Evolutionary conservation across 2,888 invertebrate species (phyloP), one percentile per base, ranked within the genome.

Genomic region (Cheilosia vulpina): DNA sequence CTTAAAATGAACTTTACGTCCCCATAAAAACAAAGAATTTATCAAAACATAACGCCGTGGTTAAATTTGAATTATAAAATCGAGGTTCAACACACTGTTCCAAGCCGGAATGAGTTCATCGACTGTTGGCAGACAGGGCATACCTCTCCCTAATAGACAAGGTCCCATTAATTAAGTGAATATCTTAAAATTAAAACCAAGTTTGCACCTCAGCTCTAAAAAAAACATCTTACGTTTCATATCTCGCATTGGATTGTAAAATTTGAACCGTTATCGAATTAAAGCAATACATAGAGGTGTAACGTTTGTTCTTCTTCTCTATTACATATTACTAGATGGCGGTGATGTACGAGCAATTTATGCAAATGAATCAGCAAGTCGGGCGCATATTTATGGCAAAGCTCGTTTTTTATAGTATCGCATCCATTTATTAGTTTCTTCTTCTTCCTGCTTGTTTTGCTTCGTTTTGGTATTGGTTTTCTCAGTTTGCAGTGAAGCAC

Each of bases 331-430:
- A 73, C 55, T 68, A 78, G 55, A 63, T 73, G 68, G 50, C 57
- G 47, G 78, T 83, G 78, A 83, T 68, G 68, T 83, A 83, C 68
- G 78, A 83, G 73, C 57, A 38, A 73, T 83, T 83, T 79, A 83
- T 83, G 83, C 63, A 83, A 83, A 83, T 83, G 72, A 47, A 72
- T 69, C 53, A 21, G 15, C 53, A 24, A 52, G n/a, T 4, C 31
- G 41, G 57, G 41, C 38, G 55, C 68, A 69, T 69, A 47, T 11
- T 55, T 55, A 57, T 58, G 53, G 34, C 50, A 60, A 75, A 68
- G 62, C 65, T 76, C 17, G 38, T 50, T 77, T 27, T 45, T 27
- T 53, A 52, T 50, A 9, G 5, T 45, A 27, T 52, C 24, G 2
- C 41, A 66, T 55, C 19, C 24, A 50, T 47, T 4, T 34, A 24